Conservation (phyloP, 1,140 invertebrate species). For the Ceratina japonica region DNA sequence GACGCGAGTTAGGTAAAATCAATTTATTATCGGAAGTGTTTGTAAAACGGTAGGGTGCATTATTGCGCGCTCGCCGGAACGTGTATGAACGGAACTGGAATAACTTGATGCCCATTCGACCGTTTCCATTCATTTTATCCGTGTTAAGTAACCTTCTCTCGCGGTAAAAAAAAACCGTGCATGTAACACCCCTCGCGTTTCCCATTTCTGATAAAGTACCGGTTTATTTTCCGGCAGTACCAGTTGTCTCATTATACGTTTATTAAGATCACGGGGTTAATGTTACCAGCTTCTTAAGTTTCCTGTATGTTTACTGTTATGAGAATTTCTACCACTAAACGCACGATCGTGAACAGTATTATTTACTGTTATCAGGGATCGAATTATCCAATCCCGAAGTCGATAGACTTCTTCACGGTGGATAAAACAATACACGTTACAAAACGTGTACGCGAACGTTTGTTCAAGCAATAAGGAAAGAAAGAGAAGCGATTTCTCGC, state of each 20-base stretch:
- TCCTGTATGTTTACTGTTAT: too few species aligned
- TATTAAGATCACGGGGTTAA: background rate
- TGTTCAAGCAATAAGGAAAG: background rate
- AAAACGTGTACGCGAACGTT: background rate
- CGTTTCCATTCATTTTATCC: slow-evolving; percentile 23
- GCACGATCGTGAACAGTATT: too few species aligned
- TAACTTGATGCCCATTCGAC: slow-evolving; percentile 40
- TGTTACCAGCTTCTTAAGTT: too few species aligned
- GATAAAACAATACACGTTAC: background rate
- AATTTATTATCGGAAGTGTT: slow-evolving; percentile 44
- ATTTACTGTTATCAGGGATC: too few species aligned
- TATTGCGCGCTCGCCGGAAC: slow-evolving; percentile 52
- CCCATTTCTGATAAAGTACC: slow-evolving; percentile 1
- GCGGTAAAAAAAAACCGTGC: background rate
- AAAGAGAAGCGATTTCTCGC: slow-evolving; percentile 39
- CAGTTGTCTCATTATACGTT: background rate
- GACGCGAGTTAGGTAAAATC: background rate
- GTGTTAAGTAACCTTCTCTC: slow-evolving; percentile 38
- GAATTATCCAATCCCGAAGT: background rate
- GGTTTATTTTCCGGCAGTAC: background rate
- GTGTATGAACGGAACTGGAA: slow-evolving; percentile 24
- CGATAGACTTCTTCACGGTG: too few species aligned
- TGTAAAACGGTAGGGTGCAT: slow-evolving; percentile 53
- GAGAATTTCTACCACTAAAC: too few species aligned
- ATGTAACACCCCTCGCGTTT: slow-evolving; percentile 12